Evolutionary conservation across 1,140 invertebrate species (phyloP).

Genomic region (Heliothis subflexa): DNA sequence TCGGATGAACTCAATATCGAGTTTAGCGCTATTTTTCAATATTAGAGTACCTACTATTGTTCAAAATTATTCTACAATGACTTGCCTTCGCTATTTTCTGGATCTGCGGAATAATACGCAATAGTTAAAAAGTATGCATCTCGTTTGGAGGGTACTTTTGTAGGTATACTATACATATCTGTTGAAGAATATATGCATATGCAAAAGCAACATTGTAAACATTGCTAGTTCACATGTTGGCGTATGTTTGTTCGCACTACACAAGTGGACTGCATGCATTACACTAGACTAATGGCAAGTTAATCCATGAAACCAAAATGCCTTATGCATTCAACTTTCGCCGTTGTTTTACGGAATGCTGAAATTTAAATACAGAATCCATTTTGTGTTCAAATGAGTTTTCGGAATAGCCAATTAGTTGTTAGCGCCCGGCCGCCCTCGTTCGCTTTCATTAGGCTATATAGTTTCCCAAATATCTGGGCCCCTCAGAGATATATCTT

Average conservation of each 20-base stretch:
- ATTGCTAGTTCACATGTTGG: neutral
- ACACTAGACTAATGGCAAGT: conserved; percentile 51
- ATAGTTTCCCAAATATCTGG: conserved; percentile 84
- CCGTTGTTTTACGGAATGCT: conserved; percentile 82
- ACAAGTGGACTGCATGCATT: conserved; percentile 28
- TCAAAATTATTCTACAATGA: neutral
- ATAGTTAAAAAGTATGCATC: neutral
- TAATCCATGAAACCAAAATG: conserved; percentile 72
- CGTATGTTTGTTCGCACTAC: neutral
- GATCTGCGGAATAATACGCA: too few relatives aligned
- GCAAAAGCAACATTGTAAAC: neutral
- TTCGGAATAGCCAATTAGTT: conserved; percentile 86
- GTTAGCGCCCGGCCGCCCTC: conserved; percentile 84
- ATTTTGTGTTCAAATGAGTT: conserved; percentile 86
- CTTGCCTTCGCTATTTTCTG: neutral
- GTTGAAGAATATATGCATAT: neutral
- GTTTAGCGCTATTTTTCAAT: conserved; percentile 34
- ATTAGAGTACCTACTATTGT: conserved; percentile 37
- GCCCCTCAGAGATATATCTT: conserved; percentile 81
- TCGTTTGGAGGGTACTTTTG: neutral
- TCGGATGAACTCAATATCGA: conserved; percentile 60
- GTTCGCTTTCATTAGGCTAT: conserved; percentile 85
- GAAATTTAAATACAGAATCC: conserved; percentile 86
- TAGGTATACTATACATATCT: neutral
- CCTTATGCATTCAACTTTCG: conserved; percentile 80